Percentiles rank a stretch among this genome's conserved stretches.
phyloP scores from a whole-genome alignment of 2,113 vertebrate species.

The Cygnus buccinator region DNA sequence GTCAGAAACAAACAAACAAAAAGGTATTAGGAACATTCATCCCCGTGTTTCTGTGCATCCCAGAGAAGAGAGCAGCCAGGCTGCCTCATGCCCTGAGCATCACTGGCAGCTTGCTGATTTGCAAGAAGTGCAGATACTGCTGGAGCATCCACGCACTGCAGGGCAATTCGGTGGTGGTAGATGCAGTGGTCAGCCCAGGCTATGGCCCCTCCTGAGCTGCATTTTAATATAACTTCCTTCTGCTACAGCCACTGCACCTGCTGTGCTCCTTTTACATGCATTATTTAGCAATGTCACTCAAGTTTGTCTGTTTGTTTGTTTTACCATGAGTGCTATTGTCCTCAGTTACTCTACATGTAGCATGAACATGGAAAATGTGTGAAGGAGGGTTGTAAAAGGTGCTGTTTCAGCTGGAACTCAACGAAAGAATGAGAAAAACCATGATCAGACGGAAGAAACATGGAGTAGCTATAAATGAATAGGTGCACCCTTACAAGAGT shows the following conservation, averaged over 20 bases:
- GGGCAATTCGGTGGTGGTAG: neutral
- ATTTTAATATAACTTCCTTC: neutral
- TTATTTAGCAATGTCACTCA: neutral
- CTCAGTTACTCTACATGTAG: neutral
- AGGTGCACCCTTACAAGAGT: neutral
- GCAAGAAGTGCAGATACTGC: neutral
- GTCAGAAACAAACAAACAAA: neutral
- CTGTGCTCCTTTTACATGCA: neutral
- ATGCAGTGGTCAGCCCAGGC: neutral
- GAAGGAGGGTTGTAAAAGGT: neutral
- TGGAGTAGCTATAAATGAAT: neutral
- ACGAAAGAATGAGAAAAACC: neutral
- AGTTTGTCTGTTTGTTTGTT: neutral
- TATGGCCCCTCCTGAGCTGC: neutral
- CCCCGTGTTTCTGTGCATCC: neutral
- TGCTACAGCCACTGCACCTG: neutral
- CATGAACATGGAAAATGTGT: neutral
- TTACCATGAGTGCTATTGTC: neutral
- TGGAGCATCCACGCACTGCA: neutral
- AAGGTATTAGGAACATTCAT: neutral
- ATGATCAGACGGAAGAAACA: neutral
- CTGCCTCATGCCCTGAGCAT: rapidly evolving
- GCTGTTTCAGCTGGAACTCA: neutral
- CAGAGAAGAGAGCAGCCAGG: neutral
- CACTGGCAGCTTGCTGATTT: neutral